These are phyloP conservation scores for Lepisosteus oculatus DNA, from an alignment of 2,113 vertebrate genomes.

Conservation along the genomic window DNA sequence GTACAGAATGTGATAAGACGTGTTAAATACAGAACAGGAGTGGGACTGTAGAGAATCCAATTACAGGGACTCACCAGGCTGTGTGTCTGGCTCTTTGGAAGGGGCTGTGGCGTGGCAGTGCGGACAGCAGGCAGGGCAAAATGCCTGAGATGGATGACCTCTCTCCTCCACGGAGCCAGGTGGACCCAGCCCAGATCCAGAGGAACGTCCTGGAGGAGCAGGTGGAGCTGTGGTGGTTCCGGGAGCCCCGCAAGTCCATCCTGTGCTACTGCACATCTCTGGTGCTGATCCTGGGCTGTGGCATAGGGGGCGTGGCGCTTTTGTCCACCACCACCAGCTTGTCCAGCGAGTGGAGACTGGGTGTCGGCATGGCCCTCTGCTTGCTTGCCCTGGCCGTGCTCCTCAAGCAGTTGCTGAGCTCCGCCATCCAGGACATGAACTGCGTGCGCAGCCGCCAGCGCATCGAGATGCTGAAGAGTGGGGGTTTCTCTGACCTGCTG, in stretches of 20 bases:
- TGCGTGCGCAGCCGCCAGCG: constrained; percentile 83
- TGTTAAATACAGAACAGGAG: neutral
- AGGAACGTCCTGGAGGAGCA: constrained; percentile 88
- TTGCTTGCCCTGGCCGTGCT: constrained; percentile 86
- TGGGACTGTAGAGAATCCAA: too few species aligned
- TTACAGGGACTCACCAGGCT: neutral
- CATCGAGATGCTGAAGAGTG: constrained; percentile 87
- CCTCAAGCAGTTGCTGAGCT: constrained; percentile 94
- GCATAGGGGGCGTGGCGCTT: constrained; percentile 82
- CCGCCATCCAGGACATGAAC: constrained; percentile 97
- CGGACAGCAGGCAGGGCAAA: constrained; percentile 11
- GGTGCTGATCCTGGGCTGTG: constrained; percentile 81
- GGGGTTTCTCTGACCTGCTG: constrained; percentile 80
- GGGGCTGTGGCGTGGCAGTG: constrained; percentile 24
- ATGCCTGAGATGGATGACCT: constrained; percentile 79
- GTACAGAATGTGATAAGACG: neutral
- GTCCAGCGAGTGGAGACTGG: constrained; percentile 91
- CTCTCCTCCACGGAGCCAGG: constrained; percentile 50
- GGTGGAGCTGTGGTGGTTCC: constrained; percentile 97
- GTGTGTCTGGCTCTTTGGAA: constrained; percentile 9
- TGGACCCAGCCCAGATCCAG: constrained; percentile 64
- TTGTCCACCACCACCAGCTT: constrained; percentile 91
- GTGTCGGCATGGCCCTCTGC: constrained; percentile 82
- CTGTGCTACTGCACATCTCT: constrained; percentile 85
- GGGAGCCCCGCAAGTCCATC: constrained; percentile 83